A percentile compares a stretch with the other conserved stretches of the same genome.
Evolutionary conservation across 1,140 invertebrate species (phyloP).

Genomic region (Lanistes nyassanus): DNA sequence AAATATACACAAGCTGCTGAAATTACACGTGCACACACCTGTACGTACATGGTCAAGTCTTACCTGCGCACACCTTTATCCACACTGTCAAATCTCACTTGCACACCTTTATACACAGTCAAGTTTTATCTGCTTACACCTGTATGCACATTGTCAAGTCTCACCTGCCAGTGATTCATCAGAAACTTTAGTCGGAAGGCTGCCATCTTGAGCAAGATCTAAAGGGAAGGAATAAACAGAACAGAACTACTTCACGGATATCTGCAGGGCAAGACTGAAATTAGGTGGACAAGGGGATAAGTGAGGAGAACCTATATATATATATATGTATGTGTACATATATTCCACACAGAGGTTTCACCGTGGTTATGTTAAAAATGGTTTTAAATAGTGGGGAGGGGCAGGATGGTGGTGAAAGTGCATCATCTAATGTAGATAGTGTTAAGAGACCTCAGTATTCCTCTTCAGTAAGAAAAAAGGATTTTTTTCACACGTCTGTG

Average conservation of each 20-base stretch:
- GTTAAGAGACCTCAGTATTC: too few relatives aligned
- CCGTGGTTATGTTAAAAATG: not conserved
- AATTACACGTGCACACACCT: not conserved
- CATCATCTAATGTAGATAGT: too few relatives aligned
- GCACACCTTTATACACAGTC: not conserved
- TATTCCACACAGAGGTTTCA: not conserved
- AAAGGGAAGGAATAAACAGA: not conserved
- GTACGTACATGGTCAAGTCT: not conserved
- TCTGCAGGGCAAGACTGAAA: too few relatives aligned
- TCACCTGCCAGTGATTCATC: conserved; percentile 19
- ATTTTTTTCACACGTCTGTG: too few relatives aligned
- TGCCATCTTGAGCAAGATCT: conserved; percentile 16
- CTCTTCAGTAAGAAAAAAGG: too few relatives aligned
- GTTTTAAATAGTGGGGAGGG: too few relatives aligned
- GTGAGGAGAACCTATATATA: too few relatives aligned
- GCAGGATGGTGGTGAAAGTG: too few relatives aligned
- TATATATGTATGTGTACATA: not conserved
- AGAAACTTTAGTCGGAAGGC: conserved; percentile 19
- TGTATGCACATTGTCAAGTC: not conserved
- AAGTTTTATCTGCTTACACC: not conserved
- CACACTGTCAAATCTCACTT: not conserved
- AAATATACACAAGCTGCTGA: not conserved
- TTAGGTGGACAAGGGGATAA: too few relatives aligned
- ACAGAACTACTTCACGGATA: not conserved
- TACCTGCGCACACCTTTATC: not conserved